A percentile compares a stretch with the other conserved stretches of the same genome.
Evolutionary conservation across 1,140 invertebrate species (phyloP).

Genomic region (Leptestheria dahalacensis): DNA sequence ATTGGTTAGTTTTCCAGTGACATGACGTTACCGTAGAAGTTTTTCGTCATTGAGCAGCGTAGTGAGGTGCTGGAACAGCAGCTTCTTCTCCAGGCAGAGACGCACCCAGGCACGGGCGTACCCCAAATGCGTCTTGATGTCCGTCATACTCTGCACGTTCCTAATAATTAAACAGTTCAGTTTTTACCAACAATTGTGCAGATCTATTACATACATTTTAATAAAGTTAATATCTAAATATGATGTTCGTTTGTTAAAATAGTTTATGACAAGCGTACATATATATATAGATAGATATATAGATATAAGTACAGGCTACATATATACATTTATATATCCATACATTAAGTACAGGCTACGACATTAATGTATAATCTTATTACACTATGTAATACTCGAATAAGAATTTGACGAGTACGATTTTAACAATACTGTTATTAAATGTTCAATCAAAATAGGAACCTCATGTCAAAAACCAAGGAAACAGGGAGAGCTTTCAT

Average conservation of each 20-base stretch:
- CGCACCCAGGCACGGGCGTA: slow-evolving; percentile 93
- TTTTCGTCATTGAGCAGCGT: slow-evolving; percentile 70
- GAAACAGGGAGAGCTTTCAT: slow-evolving; percentile 59
- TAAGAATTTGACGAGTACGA: too few species aligned
- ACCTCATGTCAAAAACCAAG: slow-evolving; percentile 78
- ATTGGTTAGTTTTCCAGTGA: not conserved
- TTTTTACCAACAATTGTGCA: not conserved
- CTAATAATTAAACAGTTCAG: slow-evolving; percentile 33
- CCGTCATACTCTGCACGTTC: slow-evolving; percentile 88
- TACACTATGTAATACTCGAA: too few species aligned
- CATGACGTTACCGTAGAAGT: slow-evolving; percentile 47
- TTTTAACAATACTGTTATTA: too few species aligned
- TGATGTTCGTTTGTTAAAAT: too few species aligned
- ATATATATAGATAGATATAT: too few species aligned
- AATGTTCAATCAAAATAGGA: slow-evolving; percentile 21
- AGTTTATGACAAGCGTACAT: too few species aligned
- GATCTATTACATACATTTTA: slow-evolving; percentile 10
- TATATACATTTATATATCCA: too few species aligned
- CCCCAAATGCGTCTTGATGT: slow-evolving; percentile 96
- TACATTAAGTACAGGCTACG: too few species aligned
- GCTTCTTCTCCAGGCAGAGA: slow-evolving; percentile 91
- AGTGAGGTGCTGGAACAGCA: slow-evolving; percentile 82
- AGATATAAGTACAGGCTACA: too few species aligned
- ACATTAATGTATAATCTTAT: too few species aligned
- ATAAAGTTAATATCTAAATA: too few species aligned